Evolutionary conservation across 2,113 vertebrate genomes (phyloP), one percentile per base, ranked within the genome.

Genomic region (Fregetta grallaria): DNA sequence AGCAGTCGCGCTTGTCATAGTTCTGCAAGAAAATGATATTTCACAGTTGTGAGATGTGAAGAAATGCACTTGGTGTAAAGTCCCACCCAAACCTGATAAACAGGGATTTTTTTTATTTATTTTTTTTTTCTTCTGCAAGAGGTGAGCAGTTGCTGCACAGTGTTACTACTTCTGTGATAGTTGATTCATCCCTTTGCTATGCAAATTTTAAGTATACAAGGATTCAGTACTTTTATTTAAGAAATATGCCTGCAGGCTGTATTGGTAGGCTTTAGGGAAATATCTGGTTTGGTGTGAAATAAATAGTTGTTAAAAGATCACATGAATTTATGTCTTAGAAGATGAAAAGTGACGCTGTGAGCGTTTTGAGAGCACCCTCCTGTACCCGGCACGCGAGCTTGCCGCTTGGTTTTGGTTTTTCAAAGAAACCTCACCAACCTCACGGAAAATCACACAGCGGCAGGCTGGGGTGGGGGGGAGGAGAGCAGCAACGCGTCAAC

Each of bases 281-380:
- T 98, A 98, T 96, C 98, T 98, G 98, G 99, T 98, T 98, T 97
- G 98, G 97, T 98, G 98, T 98, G 98, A 99, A 99, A 99, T 99
- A 99, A 99, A 99, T 98, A 99, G 98, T 99, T 99, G 99, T 99
- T 99, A 98, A 98, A 98, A 98, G 98, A 99, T 99, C 99, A 99
- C 98, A 99, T 98, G 98, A 98, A 98, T 98, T 98, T 97, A 93
- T 97, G 98, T 99, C 98, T 98, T 98, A 97, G 97, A 98, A 99
- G 99, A 99, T 99, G 98, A 99, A 99, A 99, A 98, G 98, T 93
- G 91, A 90, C 0, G 58, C 92, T 95, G 84, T 95, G 96, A 97
- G 96, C 84, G 2, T 96, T 97, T 86, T 87, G 92, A 95, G 94
- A 83, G 91, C 94, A 82, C 66, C 75, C 78, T 76, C 87, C 68